Conservation (phyloP, 1,140 invertebrate genomes). For the Drosophila saltans region DNA sequence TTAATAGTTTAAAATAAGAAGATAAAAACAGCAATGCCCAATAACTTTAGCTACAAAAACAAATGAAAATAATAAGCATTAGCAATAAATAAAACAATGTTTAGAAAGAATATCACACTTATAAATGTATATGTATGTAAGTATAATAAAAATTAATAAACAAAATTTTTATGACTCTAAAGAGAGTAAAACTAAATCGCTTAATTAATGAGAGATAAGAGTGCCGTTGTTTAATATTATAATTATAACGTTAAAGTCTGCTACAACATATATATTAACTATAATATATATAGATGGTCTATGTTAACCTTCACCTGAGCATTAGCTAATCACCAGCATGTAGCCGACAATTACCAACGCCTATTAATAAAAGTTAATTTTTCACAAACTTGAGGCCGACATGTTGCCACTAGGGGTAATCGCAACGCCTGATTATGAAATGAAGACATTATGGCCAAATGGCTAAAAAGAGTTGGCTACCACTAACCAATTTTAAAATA, state of each 20-base stretch:
- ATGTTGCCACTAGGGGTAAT: constrained; percentile 41
- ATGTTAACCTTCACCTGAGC: constrained; percentile 30
- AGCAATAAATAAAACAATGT: background rate
- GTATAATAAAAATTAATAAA: background rate
- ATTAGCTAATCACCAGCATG: constrained; percentile 66
- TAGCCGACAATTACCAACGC: constrained; percentile 67
- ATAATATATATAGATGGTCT: too few species aligned
- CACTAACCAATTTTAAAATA: constrained; percentile 32
- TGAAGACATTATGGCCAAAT: constrained; percentile 69
- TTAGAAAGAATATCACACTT: background rate
- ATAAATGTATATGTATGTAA: too few species aligned
- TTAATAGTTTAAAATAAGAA: too few species aligned
- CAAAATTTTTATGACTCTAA: background rate
- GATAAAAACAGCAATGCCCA: too few species aligned
- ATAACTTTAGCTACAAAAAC: background rate
- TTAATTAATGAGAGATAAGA: constrained; percentile 10
- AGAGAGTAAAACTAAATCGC: background rate
- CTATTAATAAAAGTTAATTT: constrained; percentile 63
- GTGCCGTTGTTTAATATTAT: background rate
- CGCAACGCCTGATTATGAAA: constrained; percentile 67
- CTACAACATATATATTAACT: too few species aligned
- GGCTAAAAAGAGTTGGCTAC: constrained; percentile 30
- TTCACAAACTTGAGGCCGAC: constrained; percentile 43
- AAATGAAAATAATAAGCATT: constrained; percentile 10
- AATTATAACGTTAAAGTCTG: too few species aligned